Percentiles rank a stretch among this genome's conserved stretches.
These are phyloP conservation scores for Gulo gulo DNA, from an alignment of 2,113 vertebrate species.

Conservation along the genomic window DNA sequence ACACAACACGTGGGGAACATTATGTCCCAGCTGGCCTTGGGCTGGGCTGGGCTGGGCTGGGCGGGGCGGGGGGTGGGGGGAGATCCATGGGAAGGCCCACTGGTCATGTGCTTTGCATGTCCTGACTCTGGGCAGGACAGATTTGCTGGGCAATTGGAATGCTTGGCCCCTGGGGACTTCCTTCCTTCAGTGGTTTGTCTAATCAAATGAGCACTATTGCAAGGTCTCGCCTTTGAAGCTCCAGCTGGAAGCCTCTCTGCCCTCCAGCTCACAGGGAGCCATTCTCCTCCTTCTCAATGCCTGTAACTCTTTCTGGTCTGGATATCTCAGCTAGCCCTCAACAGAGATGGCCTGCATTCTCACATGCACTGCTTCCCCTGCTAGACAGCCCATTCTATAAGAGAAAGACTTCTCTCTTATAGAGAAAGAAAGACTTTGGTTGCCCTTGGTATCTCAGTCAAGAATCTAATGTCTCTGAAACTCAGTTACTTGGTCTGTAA, in stretches of 20 bases:
- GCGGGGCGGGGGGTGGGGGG: background rate
- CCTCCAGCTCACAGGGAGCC: background rate
- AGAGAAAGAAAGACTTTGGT: background rate
- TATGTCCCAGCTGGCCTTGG: constrained; percentile 14
- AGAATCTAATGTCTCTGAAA: background rate
- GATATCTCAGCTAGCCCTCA: background rate
- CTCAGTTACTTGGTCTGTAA: background rate
- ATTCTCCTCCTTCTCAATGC: background rate
- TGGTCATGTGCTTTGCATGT: constrained; percentile 46
- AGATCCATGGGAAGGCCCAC: constrained; percentile 17
- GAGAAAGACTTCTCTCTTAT: background rate
- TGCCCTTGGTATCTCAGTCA: background rate
- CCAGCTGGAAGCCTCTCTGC: background rate
- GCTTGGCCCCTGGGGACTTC: constrained; percentile 48
- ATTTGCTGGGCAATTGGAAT: constrained; percentile 46
- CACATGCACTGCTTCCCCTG: background rate
- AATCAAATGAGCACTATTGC: constrained; percentile 31
- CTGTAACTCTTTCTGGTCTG: background rate
- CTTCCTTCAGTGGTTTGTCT: constrained; percentile 59
- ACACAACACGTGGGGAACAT: background rate
- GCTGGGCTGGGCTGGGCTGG: background rate
- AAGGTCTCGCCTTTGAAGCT: constrained; percentile 51
- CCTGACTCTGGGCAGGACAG: constrained; percentile 59
- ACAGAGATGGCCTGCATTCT: background rate
- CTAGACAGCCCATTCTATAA: background rate